Conservation (phyloP, 2,888 invertebrate genomes). For the Creontiades dilutus region DNA sequence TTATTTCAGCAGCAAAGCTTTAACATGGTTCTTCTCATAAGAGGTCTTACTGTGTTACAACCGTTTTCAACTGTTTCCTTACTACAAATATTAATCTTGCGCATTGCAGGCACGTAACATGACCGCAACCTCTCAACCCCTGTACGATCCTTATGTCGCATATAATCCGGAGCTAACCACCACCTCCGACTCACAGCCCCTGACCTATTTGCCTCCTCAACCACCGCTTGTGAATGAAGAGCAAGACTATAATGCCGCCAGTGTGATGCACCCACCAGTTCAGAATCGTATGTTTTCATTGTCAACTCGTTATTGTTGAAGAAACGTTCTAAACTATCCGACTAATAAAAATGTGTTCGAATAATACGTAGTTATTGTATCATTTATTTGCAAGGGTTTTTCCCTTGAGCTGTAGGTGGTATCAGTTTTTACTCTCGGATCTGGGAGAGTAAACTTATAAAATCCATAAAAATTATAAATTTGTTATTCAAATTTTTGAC, state of each 20-base stretch:
- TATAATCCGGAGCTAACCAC: conserved; percentile 68
- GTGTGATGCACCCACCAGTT: conserved; percentile 54
- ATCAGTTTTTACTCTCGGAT: too few species aligned
- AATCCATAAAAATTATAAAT: too few species aligned
- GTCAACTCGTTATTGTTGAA: conserved; percentile 34
- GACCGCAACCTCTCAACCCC: conserved; percentile 44
- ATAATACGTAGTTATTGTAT: conserved; percentile 27
- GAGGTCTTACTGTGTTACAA: too few species aligned
- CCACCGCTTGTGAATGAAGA: conserved; percentile 61
- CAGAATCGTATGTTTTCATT: conserved; percentile 56
- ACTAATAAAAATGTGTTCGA: conserved; percentile 19
- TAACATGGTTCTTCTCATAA: too few species aligned
- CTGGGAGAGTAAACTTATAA: too few species aligned
- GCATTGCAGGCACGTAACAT: conserved; percentile 64
- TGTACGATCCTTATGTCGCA: conserved; percentile 62
- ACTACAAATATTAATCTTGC: neutral
- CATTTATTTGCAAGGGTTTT: conserved; percentile 12
- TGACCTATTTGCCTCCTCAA: conserved; percentile 53
- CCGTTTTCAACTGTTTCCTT: neutral
- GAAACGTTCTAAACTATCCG: conserved; percentile 5
- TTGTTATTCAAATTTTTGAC: too few species aligned
- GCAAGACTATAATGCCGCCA: conserved; percentile 58
- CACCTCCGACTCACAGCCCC: conserved; percentile 61
- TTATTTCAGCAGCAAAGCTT: too few species aligned
- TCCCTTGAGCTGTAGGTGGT: too few species aligned